A percentile compares a stretch with the other conserved stretches of the same genome.
These are phyloP conservation scores for Danaus melanippus DNA, from an alignment of 1,140 invertebrate genomes.

Conservation along the genomic window DNA sequence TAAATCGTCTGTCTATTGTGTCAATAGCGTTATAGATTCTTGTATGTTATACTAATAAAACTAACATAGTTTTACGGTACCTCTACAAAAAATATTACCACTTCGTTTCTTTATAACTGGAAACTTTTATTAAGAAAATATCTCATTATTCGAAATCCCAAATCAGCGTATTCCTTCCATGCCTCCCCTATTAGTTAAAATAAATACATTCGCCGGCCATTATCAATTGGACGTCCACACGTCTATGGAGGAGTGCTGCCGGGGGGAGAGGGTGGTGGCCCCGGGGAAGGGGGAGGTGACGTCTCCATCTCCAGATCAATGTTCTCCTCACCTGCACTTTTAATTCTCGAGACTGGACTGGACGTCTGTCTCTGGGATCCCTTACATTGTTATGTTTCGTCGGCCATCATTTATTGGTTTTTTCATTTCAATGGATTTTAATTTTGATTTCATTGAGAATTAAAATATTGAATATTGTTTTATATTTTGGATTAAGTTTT, in stretches of 20 bases:
- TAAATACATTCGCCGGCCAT: constrained; percentile 32
- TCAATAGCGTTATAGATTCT: too few species aligned
- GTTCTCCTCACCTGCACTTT: constrained; percentile 56
- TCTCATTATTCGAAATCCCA: too few species aligned
- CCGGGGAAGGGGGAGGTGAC: constrained; percentile 17
- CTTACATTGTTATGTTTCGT: constrained; percentile 7
- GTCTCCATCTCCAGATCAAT: constrained; percentile 54
- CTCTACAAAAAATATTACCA: too few species aligned
- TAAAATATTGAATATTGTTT: too few species aligned
- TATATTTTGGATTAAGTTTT: too few species aligned
- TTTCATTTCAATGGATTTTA: neutral
- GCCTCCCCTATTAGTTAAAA: constrained; percentile 17
- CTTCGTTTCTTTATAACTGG: too few species aligned
- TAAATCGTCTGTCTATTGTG: constrained; percentile 9
- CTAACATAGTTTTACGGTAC: too few species aligned
- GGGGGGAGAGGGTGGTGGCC: too few species aligned
- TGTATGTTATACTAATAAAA: too few species aligned
- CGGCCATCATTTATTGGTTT: neutral
- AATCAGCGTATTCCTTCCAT: too few species aligned
- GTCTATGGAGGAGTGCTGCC: constrained; percentile 1
- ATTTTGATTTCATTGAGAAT: too few species aligned
- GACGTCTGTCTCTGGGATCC: constrained; percentile 30
- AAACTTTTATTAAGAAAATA: too few species aligned
- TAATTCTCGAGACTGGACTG: constrained; percentile 52
- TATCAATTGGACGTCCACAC: constrained; percentile 56